These are phyloP conservation scores for Mechanitis mazaeus DNA, from an alignment of 2,888 invertebrate genomes.

Conservation along the genomic window DNA sequence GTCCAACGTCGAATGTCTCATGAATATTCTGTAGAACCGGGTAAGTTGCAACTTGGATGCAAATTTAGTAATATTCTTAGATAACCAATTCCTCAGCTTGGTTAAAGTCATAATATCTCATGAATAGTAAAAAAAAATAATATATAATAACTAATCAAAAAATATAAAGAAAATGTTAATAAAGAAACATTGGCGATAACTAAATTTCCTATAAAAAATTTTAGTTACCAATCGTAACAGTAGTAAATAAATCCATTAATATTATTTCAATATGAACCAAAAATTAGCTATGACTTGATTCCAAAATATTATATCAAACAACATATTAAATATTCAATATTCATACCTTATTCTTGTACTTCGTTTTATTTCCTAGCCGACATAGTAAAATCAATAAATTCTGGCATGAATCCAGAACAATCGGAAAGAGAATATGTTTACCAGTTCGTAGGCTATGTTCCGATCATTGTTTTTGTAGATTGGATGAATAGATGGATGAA, in stretches of 20 bases:
- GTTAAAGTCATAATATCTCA: neutral
- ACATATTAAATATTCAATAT: neutral
- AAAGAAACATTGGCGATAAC: too few species aligned
- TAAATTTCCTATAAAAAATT: too few species aligned
- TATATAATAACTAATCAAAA: too few species aligned
- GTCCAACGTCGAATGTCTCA: slow-evolving; percentile 8
- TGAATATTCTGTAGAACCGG: slow-evolving; percentile 8
- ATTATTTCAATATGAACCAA: too few species aligned
- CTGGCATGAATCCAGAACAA: slow-evolving; percentile 33
- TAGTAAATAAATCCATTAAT: too few species aligned
- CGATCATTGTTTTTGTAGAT: slow-evolving; percentile 36
- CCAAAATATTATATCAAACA: neutral
- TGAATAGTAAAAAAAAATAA: too few species aligned
- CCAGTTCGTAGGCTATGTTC: slow-evolving; percentile 31
- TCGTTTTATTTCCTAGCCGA: slow-evolving; percentile 7
- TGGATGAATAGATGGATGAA: slow-evolving; percentile 24
- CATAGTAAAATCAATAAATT: slow-evolving; percentile 34
- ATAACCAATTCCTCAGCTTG: neutral
- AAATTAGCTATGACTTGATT: neutral
- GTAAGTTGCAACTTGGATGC: slow-evolving; percentile 2
- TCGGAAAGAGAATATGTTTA: slow-evolving; percentile 35
- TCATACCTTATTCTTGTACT: slow-evolving; percentile 1
- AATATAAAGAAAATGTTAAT: too few species aligned
- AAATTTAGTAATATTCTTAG: slow-evolving; percentile 3
- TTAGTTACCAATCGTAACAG: too few species aligned